These are phyloP conservation scores for Stomatorhinus walkeri DNA, from an alignment of 2,797 vertebrate genomes.

Conservation along the genomic window DNA sequence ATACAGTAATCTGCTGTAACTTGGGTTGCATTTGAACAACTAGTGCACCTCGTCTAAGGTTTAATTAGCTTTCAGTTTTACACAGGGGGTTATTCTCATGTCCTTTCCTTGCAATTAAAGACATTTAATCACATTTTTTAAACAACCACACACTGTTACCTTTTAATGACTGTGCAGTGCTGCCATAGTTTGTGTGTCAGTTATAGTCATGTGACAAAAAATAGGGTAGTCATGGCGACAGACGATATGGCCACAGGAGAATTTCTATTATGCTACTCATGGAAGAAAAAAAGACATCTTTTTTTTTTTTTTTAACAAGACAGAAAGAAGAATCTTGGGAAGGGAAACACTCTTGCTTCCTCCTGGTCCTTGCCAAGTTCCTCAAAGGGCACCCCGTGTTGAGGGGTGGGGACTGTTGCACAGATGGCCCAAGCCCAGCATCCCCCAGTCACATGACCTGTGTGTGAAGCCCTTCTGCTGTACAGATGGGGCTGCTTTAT, in stretches of 20 bases:
- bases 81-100: conserved; percentile 21
- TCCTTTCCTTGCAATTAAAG: conserved; percentile 6
- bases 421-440: not conserved
- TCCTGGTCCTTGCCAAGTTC: not conserved
- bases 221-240: not conserved
- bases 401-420: not conserved
- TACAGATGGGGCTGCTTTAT: not conserved
- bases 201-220: not conserved
- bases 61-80: conserved; percentile 19
- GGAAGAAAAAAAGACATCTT: not conserved
- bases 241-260: not conserved
- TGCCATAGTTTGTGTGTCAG: not conserved
- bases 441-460: not conserved
- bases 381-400: not conserved
- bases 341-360: conserved; percentile 21
- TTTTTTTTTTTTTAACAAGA: not conserved
- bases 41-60: conserved; percentile 36
- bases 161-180: not conserved
- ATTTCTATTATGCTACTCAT: not conserved
- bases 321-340: conserved; percentile 22
- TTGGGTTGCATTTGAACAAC: conserved; percentile 27
- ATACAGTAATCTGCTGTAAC: conserved; percentile 25
- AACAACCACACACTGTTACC: conserved; percentile 28
- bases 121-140: conserved; percentile 30
- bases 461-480: not conserved